Percentiles rank a stretch among this genome's conserved stretches.
Conservation (phyloP, 1,140 invertebrate genomes). For the Muscidifurax raptorellus region DNA sequence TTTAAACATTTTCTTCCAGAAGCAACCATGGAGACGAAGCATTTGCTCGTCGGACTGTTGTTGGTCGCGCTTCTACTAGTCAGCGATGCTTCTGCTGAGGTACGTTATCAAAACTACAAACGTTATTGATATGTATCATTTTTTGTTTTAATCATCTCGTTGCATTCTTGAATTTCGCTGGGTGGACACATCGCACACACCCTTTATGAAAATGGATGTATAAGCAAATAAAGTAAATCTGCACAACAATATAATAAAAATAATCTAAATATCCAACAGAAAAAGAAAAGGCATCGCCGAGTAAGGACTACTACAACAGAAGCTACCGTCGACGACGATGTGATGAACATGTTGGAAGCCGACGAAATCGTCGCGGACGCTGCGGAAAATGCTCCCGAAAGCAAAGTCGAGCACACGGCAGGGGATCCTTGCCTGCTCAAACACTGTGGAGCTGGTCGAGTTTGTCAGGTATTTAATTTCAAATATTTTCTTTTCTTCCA, state of each 20-base stretch:
- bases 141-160: not conserved
- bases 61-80: slow-evolving; percentile 58
- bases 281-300: slow-evolving; percentile 61
- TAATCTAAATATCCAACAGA: not conserved
- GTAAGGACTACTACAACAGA: slow-evolving; percentile 65
- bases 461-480: slow-evolving; percentile 81
- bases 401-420: slow-evolving; percentile 47
- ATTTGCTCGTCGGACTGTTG: slow-evolving; percentile 59
- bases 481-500: not conserved
- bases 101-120: slow-evolving; percentile 46
- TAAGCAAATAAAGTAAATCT: too few relatives aligned
- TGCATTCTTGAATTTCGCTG: not conserved
- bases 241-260: not conserved
- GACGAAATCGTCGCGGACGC: slow-evolving; percentile 61
- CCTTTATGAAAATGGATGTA: too few relatives aligned
- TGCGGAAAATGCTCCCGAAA: slow-evolving; percentile 60
- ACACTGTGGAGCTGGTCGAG: slow-evolving; percentile 91
- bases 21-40: slow-evolving; percentile 62
- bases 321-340: slow-evolving; percentile 64
- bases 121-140: not conserved
- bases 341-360: slow-evolving; percentile 69
- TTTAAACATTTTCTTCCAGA: slow-evolving; percentile 54
- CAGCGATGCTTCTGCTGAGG: slow-evolving; percentile 60
- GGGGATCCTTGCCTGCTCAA: slow-evolving; percentile 89
- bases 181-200: not conserved